phyloP scores from a whole-genome alignment of 2,113 vertebrate genomes.

The Pachypanchax playfairii region DNA sequence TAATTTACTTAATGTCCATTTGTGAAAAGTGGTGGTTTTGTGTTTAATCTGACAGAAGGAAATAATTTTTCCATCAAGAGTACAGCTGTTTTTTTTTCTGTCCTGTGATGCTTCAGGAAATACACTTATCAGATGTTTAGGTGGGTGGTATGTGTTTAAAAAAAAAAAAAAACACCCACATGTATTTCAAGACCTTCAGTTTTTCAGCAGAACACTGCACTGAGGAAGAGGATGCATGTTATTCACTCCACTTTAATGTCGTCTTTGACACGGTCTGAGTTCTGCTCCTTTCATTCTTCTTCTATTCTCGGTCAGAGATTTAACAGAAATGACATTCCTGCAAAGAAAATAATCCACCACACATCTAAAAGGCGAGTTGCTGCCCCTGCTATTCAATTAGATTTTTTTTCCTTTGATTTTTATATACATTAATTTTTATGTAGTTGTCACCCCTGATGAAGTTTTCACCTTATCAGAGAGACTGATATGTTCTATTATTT shows the following conservation, averaged over 20 bases:
- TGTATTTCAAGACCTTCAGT: slow-evolving; percentile 4
- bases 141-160: slow-evolving; percentile 2
- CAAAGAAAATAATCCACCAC: slow-evolving; percentile 14
- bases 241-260: slow-evolving; percentile 1
- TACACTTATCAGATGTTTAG: slow-evolving; percentile 6
- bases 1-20: too few relatives aligned
- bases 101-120: slow-evolving; percentile 18
- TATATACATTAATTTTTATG: not conserved
- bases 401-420: not conserved
- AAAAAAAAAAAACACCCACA: slow-evolving; percentile 3
- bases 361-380: slow-evolving; percentile 13
- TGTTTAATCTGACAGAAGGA: slow-evolving; percentile 16
- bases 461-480: slow-evolving; percentile 17
- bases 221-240: not conserved
- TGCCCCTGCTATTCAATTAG: slow-evolving; percentile 12
- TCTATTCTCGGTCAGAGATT: slow-evolving; percentile 17
- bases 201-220: not conserved
- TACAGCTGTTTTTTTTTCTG: not conserved
- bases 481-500: slow-evolving; percentile 3
- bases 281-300: slow-evolving; percentile 7
- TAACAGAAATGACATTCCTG: slow-evolving; percentile 32
- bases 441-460: slow-evolving; percentile 13
- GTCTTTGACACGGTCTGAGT: not conserved
- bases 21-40: too few relatives aligned
- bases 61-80: slow-evolving; percentile 13